Conservation (phyloP, 1,140 invertebrate genomes). For the Hypothenemus hampei region DNA sequence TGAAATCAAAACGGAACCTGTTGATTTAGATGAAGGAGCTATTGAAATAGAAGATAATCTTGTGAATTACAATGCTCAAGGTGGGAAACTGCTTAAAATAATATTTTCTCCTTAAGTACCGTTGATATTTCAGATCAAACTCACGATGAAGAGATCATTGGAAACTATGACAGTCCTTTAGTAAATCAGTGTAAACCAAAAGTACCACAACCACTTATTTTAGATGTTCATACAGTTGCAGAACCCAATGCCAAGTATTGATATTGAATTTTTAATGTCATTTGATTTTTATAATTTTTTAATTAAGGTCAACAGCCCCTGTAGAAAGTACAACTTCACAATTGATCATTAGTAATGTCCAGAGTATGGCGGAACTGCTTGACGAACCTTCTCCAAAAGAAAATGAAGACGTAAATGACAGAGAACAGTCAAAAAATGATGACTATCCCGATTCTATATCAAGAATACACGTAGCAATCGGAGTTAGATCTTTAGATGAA, state of each 20-base stretch:
- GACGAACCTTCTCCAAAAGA: background rate
- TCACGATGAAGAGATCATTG: conserved; percentile 29
- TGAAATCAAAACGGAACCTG: conserved; percentile 36
- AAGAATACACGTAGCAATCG: too few species aligned
- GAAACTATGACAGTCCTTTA: conserved; percentile 32
- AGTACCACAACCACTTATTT: conserved; percentile 21
- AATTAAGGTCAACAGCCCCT: background rate
- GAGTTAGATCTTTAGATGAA: too few species aligned
- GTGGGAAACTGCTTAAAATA: background rate
- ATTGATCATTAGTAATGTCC: conserved; percentile 23
- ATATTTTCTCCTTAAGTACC: background rate
- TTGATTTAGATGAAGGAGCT: conserved; percentile 29
- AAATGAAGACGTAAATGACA: conserved; percentile 1
- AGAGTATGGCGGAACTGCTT: conserved; percentile 17
- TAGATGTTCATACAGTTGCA: conserved; percentile 26
- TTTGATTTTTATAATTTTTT: conserved; percentile 6
- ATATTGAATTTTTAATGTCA: conserved; percentile 2
- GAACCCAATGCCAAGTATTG: conserved; percentile 8
- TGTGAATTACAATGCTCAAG: conserved; percentile 22
- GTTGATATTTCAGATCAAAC: conserved; percentile 7
- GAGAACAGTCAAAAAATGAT: too few species aligned
- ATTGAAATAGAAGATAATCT: conserved; percentile 34
- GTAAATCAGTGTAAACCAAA: conserved; percentile 27
- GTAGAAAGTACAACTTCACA: background rate
- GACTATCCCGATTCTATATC: too few species aligned